A percentile compares a stretch with the other conserved stretches of the same genome.
phyloP scores from a whole-genome alignment of 1,140 invertebrate genomes.

The Ephestia elutella region DNA sequence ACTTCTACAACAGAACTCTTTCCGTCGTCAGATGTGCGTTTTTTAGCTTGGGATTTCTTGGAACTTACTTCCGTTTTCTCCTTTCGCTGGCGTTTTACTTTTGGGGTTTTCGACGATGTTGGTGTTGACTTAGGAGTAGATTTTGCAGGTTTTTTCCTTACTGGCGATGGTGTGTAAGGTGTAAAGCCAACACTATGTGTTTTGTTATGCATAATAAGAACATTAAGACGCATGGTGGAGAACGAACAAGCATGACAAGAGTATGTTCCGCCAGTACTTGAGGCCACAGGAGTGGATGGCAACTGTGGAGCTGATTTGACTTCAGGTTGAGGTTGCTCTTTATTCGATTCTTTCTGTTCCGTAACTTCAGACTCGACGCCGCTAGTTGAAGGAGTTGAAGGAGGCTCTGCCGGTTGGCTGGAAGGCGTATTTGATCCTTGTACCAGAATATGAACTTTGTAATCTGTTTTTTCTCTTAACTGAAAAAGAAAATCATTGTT shows the following conservation, averaged over 20 bases:
- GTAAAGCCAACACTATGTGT: conserved; percentile 72
- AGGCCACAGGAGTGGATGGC: conserved; percentile 35
- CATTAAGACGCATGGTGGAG: conserved; percentile 78
- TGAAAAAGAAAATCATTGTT: conserved; percentile 36
- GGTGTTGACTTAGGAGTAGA: conserved; percentile 40
- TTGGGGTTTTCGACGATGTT: conserved; percentile 44
- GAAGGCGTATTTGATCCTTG: conserved; percentile 61
- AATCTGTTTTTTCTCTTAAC: conserved; percentile 75
- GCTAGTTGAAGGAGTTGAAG: conserved; percentile 46
- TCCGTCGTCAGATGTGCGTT: conserved; percentile 41
- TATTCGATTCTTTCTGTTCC: conserved; percentile 15
- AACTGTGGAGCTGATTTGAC: conserved; percentile 22
- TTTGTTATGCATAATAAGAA: conserved; percentile 81
- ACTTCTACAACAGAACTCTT: conserved; percentile 26
- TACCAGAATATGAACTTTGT: conserved; percentile 77
- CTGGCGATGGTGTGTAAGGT: conserved; percentile 61
- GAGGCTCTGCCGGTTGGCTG: conserved; percentile 29
- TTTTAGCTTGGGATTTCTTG: conserved; percentile 38
- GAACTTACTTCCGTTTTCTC: conserved; percentile 41
- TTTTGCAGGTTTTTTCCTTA: conserved; percentile 46
- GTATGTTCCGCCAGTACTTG: conserved; percentile 70
- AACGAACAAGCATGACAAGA: conserved; percentile 80
- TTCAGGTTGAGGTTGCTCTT: conserved; percentile 17
- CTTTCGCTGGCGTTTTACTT: conserved; percentile 41
- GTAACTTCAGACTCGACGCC: conserved; percentile 34